Base-by-base conservation (phyloP, 2,888 invertebrate genomes). In the Pherbina coryleti region DNA sequence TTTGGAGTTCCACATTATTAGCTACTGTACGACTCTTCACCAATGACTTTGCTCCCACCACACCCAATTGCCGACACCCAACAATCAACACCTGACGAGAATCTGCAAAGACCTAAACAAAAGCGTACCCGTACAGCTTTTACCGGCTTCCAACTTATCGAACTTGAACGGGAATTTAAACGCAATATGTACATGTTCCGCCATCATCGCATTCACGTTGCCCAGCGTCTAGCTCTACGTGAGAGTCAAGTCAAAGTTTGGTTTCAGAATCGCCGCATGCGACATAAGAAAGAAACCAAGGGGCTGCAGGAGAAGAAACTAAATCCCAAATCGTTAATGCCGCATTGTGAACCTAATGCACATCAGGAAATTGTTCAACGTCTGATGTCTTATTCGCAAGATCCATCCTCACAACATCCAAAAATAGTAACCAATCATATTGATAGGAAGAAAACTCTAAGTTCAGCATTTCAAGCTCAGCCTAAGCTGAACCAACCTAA, bases 161-260 rank as follows among this genome's bases (percentile, higher is more conserved):
- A 98, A 90, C 92, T 98, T 84, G 98, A 98, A 90, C 97, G 97
- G 88, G 98, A 98, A 91, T 98, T 98, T 90, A 97, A 97, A 90
- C 97, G 95, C 91, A 98, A 98, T 91, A 93, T 96, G 88, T 98
- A 98, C 91, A 92, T 98, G 87, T 97, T 97, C 72, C 93, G 98
- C 83, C 93, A 98, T 87, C 92, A 98, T 88, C 92, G 98, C 86
- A 97, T 98, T 90, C 98, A 98, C 91, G 98, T 98, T 87, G 97
- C 98, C 11, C 97, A 98, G 90, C 95, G 96, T 82, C 92, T 98
- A 88, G 95, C 95, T 86, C 92, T 98, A 81, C 95, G 96, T 72
- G 96, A 97, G 86, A 91, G 96, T 79, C 96, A 97, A 90, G 95
- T 95, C 83, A 95, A 95, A 90, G 95, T 95, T 85, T 95, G 95